Evolutionary conservation across 2,797 vertebrate genomes (phyloP).

Genomic region (Atherinosoma microstoma): DNA sequence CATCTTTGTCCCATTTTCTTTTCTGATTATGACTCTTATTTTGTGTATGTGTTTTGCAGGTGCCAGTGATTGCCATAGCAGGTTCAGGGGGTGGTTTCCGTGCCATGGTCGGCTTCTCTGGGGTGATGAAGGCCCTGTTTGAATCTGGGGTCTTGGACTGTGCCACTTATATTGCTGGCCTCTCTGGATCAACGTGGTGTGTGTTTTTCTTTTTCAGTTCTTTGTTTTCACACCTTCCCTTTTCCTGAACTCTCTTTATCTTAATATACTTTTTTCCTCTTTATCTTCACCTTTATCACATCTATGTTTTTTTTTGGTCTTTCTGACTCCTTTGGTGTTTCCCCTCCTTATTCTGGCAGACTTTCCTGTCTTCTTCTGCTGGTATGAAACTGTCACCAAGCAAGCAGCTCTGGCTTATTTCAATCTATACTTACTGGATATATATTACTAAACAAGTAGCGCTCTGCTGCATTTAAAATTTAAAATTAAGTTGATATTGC

Average conservation of each 20-base stretch:
- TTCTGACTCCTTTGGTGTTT: slow-evolving; percentile 5
- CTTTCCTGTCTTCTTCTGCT: slow-evolving; percentile 32
- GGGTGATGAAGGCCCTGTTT: slow-evolving; percentile 96
- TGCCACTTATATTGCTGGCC: slow-evolving; percentile 92
- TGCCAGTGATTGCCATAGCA: slow-evolving; percentile 93
- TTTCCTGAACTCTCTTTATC: background rate
- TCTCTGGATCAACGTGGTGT: slow-evolving; percentile 97
- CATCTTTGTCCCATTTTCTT: background rate
- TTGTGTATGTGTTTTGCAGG: slow-evolving; percentile 78
- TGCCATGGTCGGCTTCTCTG: slow-evolving; percentile 96
- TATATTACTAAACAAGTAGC: slow-evolving; percentile 23
- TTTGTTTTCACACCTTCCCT: background rate
- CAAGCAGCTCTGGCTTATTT: slow-evolving; percentile 42
- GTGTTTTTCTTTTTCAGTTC: slow-evolving; percentile 33
- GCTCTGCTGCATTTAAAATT: slow-evolving; percentile 1
- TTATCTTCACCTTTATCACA: background rate
- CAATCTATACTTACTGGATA: slow-evolving; percentile 18
- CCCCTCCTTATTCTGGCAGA: slow-evolving; percentile 30
- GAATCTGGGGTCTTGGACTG: slow-evolving; percentile 96
- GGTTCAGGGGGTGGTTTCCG: slow-evolving; percentile 97
- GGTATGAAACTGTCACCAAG: slow-evolving; percentile 35
- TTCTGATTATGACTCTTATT: slow-evolving; percentile 4
- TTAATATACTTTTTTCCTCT: background rate
- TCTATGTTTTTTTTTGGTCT: background rate
- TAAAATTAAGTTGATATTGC: background rate